Evolutionary conservation across 2,113 vertebrate genomes (phyloP), one percentile per base, ranked within the genome.

Genomic region (Tragulus kanchil): DNA sequence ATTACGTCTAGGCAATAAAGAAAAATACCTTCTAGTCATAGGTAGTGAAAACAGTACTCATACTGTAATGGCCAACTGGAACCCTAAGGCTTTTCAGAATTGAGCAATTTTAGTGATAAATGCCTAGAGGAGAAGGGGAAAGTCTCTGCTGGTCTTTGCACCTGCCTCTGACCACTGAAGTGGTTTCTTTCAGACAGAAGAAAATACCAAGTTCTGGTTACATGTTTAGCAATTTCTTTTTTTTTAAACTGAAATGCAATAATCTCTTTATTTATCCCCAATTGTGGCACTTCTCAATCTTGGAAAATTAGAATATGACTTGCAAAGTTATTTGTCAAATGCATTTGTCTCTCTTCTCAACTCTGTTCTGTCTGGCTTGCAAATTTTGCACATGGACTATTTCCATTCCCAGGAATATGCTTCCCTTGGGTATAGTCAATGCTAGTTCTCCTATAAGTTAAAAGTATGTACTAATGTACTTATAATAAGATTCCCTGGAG

Each of bases 1-100:
- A 97, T 89, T 92, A 13, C 5, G 71, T 86, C 64, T 79, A 50
- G 92, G 85, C 93, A 84, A 79, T 85, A 97, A 94, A 64, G 69
- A 95, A 91, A 97, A 85, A 92, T 92, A 71, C 9, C 3, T 67
- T 79, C 91, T 91, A 78, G 88, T 97, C 94, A 58, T 86, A 56
- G 31, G 94, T 15, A 93, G 91, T 52, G 96, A 95, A 83, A 69
- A 92, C 8, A 96, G 67, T 16, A 71, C 12, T 86, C 62, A 84
- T 25, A 69, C 12, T 89, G 97, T 96, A 13, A 93, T 26, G 83
- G n/a, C 31, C 59, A 73, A 54, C 9, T 95, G 92, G 65, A 93
- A 75, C 31, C 84, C 69, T 54, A 75, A 95, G 81, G 75, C 48
- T 88, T 89, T 97, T 89, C 69, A 59, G 90, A 98, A 78, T 52